A percentile compares a stretch with the other conserved stretches of the same genome.
Evolutionary conservation across 2,113 vertebrate genomes (phyloP).

Genomic region (Crotalus viridis): DNA sequence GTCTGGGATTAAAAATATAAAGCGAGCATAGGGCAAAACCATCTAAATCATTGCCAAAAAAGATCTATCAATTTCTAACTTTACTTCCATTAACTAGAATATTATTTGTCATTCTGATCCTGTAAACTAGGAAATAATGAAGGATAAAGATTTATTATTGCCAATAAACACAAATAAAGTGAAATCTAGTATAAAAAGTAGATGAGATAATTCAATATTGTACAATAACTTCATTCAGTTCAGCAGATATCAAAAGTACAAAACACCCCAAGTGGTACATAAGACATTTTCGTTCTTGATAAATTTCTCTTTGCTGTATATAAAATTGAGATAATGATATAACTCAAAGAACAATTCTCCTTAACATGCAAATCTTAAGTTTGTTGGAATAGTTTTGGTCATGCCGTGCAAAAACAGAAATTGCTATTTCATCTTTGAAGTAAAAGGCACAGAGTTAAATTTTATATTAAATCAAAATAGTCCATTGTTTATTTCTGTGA

Average conservation of each 20-base stretch:
- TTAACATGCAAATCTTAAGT: not conserved
- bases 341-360: not conserved
- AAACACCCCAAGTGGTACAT: constrained; percentile 33
- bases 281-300: constrained; percentile 41
- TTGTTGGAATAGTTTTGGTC: not conserved
- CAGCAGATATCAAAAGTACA: constrained; percentile 45
- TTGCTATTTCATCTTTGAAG: not conserved
- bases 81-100: constrained; percentile 44
- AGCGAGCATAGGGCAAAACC: constrained; percentile 35
- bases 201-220: constrained; percentile 33
- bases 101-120: constrained; percentile 53
- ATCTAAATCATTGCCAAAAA: constrained; percentile 48
- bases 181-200: not conserved
- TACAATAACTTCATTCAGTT: constrained; percentile 37
- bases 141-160: constrained; percentile 57
- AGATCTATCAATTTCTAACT: constrained; percentile 52
- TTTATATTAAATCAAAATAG: not conserved
- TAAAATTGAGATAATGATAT: constrained; percentile 12
- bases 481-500: not conserved
- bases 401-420: not conserved
- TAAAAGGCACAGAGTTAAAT: not conserved
- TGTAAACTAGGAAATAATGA: constrained; percentile 55
- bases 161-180: constrained; percentile 49
- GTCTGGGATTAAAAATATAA: constrained; percentile 46
- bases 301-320: not conserved